These are phyloP conservation scores for Pteronura brasiliensis DNA, from an alignment of 2,113 vertebrate species.

Conservation along the genomic window DNA sequence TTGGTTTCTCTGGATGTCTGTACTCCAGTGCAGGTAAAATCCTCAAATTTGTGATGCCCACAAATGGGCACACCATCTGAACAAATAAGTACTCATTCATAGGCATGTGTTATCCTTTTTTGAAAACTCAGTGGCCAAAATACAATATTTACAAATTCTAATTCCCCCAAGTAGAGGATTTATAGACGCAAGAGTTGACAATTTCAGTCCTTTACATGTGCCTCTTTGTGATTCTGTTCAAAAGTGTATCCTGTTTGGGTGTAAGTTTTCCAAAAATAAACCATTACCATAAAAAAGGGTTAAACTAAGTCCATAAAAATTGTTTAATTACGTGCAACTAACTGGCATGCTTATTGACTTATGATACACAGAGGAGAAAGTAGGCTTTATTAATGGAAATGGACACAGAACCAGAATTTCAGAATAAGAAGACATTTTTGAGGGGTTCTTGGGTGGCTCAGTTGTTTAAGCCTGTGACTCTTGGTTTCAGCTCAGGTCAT, in stretches of 20 bases:
- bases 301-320: not conserved
- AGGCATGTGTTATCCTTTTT: not conserved
- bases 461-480: not conserved
- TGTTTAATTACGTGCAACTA: not conserved
- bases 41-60: not conserved
- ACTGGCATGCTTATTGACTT: not conserved
- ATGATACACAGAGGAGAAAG: not conserved
- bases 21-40: not conserved
- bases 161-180: not conserved
- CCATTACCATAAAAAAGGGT: not conserved
- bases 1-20: not conserved
- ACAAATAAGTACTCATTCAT: not conserved
- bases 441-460: not conserved
- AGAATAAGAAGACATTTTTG: not conserved
- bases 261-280: not conserved
- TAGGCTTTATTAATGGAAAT: not conserved
- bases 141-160: not conserved
- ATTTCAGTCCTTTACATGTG: not conserved
- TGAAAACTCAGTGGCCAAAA: not conserved
- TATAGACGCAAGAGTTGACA: not conserved
- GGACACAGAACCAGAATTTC: constrained; percentile 7
- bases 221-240: constrained; percentile 1
- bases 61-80: not conserved
- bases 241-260: not conserved
- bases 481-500: not conserved